These are phyloP conservation scores for Machimus atricapillus DNA, from an alignment of 2,888 invertebrate genomes.

Conservation along the genomic window DNA sequence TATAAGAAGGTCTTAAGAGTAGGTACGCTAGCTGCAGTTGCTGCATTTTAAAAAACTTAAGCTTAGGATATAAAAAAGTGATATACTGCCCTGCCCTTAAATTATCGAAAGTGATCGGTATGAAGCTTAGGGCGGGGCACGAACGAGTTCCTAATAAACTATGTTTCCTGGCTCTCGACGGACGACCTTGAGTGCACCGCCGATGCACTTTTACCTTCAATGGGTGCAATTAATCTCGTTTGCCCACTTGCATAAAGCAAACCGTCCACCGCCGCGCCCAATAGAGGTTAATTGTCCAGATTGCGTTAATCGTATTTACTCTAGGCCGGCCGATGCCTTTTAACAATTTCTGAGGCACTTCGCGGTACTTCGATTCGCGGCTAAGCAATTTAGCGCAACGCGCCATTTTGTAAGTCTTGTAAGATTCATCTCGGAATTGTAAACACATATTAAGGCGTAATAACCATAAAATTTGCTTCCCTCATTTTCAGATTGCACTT, in stretches of 20 bases:
- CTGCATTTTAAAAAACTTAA: background rate
- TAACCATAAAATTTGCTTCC: constrained; percentile 50
- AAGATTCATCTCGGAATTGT: constrained; percentile 45
- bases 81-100: background rate
- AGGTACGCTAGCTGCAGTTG: background rate
- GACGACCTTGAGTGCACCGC: constrained; percentile 20
- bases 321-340: background rate
- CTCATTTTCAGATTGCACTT: constrained; percentile 47
- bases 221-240: constrained; percentile 30
- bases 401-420: background rate
- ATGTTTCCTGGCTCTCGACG: constrained; percentile 26
- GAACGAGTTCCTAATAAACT: constrained; percentile 25
- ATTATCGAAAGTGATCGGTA: background rate
- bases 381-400: background rate
- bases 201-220: constrained; percentile 36
- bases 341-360: constrained; percentile 3
- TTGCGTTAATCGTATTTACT: constrained; percentile 24
- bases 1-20: background rate
- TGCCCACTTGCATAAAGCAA: background rate
- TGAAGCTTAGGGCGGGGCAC: background rate
- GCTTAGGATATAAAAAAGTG: background rate
- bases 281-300: constrained; percentile 22
- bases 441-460: constrained; percentile 50
- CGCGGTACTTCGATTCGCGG: background rate
- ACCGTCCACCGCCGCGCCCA: background rate